These are phyloP conservation scores for Peribatodes rhomboidaria DNA, from an alignment of 2,888 invertebrate genomes.

Conservation along the genomic window DNA sequence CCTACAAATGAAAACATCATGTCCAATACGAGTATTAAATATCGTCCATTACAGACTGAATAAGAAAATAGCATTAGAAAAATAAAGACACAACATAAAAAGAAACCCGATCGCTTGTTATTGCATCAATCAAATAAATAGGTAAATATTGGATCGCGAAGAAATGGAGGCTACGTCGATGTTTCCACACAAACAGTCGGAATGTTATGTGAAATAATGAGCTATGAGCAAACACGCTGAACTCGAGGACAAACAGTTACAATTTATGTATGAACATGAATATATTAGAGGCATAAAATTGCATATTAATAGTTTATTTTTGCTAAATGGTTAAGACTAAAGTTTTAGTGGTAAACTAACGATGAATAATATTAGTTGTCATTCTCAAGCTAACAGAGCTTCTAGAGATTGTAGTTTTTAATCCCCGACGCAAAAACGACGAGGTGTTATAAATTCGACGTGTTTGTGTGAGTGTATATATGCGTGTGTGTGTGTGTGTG, in stretches of 20 bases:
- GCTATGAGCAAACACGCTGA: constrained; percentile 67
- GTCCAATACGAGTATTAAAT: background rate
- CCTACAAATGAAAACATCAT: too few relatives aligned
- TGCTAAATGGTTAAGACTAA: background rate
- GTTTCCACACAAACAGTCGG: constrained; percentile 63
- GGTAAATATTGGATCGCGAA: constrained; percentile 54
- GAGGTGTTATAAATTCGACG: too few relatives aligned
- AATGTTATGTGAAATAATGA: constrained; percentile 75
- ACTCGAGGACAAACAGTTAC: constrained; percentile 59
- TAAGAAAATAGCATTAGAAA: background rate
- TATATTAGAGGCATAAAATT: constrained; percentile 18
- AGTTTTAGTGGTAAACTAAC: background rate
- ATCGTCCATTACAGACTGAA: background rate
- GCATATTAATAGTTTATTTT: constrained; percentile 7
- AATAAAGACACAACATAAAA: constrained; percentile 30
- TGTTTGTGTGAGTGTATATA: too few relatives aligned
- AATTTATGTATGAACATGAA: constrained; percentile 29
- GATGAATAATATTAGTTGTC: background rate
- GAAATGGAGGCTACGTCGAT: constrained; percentile 59
- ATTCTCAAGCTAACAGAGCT: too few relatives aligned
- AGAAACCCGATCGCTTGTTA: constrained; percentile 50
- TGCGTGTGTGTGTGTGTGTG: too few relatives aligned
- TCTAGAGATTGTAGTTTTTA: too few relatives aligned
- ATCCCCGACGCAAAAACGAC: too few relatives aligned
- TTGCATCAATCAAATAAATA: constrained; percentile 56